Evolutionary conservation across 2,888 invertebrate genomes (phyloP).

Genomic region (Drosophila maculinotata): DNA sequence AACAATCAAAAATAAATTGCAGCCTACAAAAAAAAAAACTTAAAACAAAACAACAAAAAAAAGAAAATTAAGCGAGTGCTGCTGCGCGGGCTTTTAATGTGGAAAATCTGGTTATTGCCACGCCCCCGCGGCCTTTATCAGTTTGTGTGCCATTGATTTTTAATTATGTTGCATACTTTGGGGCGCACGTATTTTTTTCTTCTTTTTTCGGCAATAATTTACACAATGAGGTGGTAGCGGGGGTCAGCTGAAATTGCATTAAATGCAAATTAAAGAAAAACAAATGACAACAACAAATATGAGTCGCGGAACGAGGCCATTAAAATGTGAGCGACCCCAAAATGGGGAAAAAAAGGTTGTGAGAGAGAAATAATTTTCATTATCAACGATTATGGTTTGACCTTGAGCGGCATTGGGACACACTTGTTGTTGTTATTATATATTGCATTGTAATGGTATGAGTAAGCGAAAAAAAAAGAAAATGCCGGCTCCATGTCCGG

Average conservation of each 20-base stretch:
- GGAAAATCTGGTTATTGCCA: constrained; percentile 67
- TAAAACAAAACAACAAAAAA: constrained; percentile 49
- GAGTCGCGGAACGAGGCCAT: constrained; percentile 53
- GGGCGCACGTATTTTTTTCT: constrained; percentile 51
- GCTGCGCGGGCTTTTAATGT: constrained; percentile 60
- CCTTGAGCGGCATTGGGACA: constrained; percentile 81
- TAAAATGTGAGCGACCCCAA: constrained; percentile 54
- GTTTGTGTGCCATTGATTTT: constrained; percentile 83
- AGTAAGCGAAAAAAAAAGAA: constrained; percentile 58
- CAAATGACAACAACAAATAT: constrained; percentile 73
- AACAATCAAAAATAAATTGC: constrained; percentile 78
- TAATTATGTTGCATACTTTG: constrained; percentile 82
- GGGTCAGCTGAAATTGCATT: constrained; percentile 53
- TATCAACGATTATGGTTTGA: constrained; percentile 84
- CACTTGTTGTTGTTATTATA: constrained; percentile 60
- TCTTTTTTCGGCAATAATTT: constrained; percentile 75
- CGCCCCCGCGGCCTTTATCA: constrained; percentile 64
- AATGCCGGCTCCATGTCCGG: constrained; percentile 58
- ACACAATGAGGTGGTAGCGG: constrained; percentile 56
- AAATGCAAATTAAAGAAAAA: constrained; percentile 71
- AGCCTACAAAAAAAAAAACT: constrained; percentile 49
- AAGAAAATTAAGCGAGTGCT: constrained; percentile 22
- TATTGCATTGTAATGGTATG: constrained; percentile 70
- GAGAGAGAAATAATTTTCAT: constrained; percentile 80
- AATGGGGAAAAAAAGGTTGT: constrained; percentile 18